Percentiles rank a stretch among this genome's conserved stretches.
phyloP scores from a whole-genome alignment of 2,888 invertebrate species.

The Enchytraeus crypticus region DNA sequence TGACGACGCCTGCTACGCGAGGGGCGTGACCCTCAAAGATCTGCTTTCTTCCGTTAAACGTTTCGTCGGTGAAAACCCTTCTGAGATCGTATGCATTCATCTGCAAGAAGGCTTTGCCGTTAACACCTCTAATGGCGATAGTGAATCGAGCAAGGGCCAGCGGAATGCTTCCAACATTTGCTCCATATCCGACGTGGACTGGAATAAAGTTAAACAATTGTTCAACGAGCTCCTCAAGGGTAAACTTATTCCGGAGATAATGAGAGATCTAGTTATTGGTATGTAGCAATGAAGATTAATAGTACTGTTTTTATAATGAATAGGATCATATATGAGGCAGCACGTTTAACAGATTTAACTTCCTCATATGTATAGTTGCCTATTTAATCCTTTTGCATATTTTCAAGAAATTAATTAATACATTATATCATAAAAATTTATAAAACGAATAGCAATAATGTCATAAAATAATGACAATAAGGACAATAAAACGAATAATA shows the following conservation, averaged over 20 bases:
- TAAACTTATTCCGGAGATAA: conserved; percentile 17
- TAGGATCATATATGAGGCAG: no score
- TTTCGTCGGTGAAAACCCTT: conserved; percentile 18
- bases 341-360: no score
- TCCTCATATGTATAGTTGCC: no score
- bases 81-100: conserved; percentile 19
- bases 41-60: conserved; percentile 12
- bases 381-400: no score
- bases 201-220: conserved; percentile 9
- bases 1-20: conserved; percentile 12
- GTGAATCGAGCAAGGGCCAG: neutral
- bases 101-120: conserved; percentile 11
- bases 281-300: neutral
- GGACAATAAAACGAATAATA: no score
- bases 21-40: conserved; percentile 16
- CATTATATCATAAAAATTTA: no score
- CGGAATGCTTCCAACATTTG: neutral
- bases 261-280: conserved; percentile 20
- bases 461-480: no score
- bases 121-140: conserved; percentile 1
- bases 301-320: no score
- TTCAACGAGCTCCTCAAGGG: conserved; percentile 15
- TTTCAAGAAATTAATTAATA: no score
- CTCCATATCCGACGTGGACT: conserved; percentile 8
- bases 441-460: no score